phyloP scores from a whole-genome alignment of 2,888 invertebrate species.

The Yponomeuta cagnagella region DNA sequence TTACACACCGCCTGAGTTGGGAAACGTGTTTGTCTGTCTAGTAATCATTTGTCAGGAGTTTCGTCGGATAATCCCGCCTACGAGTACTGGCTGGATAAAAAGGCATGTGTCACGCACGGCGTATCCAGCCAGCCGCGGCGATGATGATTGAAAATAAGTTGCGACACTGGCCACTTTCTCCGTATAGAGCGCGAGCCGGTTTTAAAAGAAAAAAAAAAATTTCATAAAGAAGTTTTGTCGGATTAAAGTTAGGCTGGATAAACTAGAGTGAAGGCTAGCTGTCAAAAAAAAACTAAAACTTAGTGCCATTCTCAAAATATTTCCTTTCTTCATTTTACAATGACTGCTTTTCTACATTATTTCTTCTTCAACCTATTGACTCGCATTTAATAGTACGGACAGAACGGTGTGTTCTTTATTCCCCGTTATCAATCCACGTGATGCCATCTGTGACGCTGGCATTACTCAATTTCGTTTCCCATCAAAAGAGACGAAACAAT shows the following conservation, averaged over 20 bases:
- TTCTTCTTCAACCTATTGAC: neutral
- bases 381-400: neutral
- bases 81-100: constrained; percentile 7
- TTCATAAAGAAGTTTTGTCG: too few relatives aligned
- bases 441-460: constrained; percentile 72
- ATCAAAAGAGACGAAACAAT: constrained; percentile 49
- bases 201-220: too few relatives aligned
- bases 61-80: constrained; percentile 32
- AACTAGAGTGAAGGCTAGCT: neutral
- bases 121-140: neutral
- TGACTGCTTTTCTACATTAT: too few relatives aligned
- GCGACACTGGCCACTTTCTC: too few relatives aligned
- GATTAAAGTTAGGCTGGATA: too few relatives aligned
- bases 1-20: constrained; percentile 48
- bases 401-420: constrained; percentile 48
- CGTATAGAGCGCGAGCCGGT: too few relatives aligned
- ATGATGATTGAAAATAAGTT: too few relatives aligned
- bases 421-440: constrained; percentile 70
- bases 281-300: neutral
- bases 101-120: neutral
- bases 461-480: constrained; percentile 72
- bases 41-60: constrained; percentile 49
- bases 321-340: neutral
- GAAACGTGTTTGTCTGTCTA: constrained; percentile 60
- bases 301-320: neutral